Conservation (phyloP, 2,888 invertebrate genomes). For the Meloe dianella region DNA sequence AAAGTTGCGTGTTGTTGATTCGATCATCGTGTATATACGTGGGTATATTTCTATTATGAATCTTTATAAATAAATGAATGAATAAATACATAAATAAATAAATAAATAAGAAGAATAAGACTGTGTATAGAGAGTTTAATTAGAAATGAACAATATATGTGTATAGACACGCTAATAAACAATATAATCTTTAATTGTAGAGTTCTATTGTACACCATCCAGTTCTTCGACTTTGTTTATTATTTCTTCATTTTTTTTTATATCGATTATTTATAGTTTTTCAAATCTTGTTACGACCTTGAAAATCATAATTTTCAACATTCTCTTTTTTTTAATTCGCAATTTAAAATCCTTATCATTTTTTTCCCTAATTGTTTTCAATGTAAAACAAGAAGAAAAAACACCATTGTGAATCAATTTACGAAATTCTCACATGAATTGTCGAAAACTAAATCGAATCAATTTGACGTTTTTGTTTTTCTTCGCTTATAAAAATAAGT, state of each 20-base stretch:
- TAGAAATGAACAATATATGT: constrained; percentile 8
- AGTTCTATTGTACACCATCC: constrained; percentile 4
- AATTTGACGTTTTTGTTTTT: background rate
- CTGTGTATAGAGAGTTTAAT: background rate
- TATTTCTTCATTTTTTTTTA: background rate
- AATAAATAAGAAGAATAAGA: background rate
- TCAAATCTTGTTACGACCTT: background rate
- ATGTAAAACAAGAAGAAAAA: background rate
- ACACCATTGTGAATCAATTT: background rate
- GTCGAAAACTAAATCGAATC: background rate
- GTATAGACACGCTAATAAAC: background rate
- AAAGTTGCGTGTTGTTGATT: background rate
- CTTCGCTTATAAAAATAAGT: background rate
- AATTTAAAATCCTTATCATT: background rate
- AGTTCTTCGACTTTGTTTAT: background rate
- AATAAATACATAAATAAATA: constrained; percentile 1
- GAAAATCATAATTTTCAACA: background rate
- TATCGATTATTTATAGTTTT: background rate
- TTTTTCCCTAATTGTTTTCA: background rate
- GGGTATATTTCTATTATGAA: background rate
- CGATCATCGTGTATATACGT: background rate
- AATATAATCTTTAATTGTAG: constrained; percentile 5
- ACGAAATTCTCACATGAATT: background rate
- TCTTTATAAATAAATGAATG: background rate
- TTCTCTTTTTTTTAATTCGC: background rate